Evolutionary conservation across 1,140 invertebrate species (phyloP).

Genomic region (Euwallacea fornicatus): DNA sequence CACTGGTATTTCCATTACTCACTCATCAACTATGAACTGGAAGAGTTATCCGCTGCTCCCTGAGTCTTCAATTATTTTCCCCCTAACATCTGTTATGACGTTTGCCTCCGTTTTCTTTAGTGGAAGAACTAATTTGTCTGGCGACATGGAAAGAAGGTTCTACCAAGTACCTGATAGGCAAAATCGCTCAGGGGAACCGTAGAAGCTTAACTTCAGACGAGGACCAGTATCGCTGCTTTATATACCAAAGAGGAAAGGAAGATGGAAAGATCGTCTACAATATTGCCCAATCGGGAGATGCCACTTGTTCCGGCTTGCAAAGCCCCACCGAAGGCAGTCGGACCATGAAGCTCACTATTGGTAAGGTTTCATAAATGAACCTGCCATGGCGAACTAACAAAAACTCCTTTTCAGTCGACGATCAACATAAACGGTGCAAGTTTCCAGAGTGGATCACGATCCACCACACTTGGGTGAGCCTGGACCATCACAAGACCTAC

Average conservation of each 20-base stretch:
- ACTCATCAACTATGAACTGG: background rate
- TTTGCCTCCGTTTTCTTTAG: constrained; percentile 54
- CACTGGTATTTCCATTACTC: background rate
- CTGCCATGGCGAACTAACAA: constrained; percentile 5
- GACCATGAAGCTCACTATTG: constrained; percentile 65
- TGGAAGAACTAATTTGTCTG: constrained; percentile 79
- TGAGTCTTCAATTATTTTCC: no score
- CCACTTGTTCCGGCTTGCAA: constrained; percentile 75
- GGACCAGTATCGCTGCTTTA: constrained; percentile 69
- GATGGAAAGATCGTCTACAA: constrained; percentile 58
- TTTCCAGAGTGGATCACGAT: constrained; percentile 76
- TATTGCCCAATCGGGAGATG: constrained; percentile 79
- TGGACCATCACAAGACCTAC: constrained; percentile 73
- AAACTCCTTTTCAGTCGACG: constrained; percentile 55
- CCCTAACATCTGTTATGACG: no score
- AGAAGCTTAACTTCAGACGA: constrained; percentile 58
- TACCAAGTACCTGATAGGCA: constrained; percentile 76
- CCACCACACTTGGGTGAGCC: constrained; percentile 76
- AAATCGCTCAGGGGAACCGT: constrained; percentile 59
- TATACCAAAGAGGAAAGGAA: constrained; percentile 57
- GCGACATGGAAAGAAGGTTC: constrained; percentile 86
- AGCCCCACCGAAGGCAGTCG: constrained; percentile 65
- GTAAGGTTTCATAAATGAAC: constrained; percentile 51
- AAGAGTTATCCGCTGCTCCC: background rate
- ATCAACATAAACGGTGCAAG: constrained; percentile 66